Evolutionary conservation across 2,797 vertebrate species (phyloP).

Genomic region (Gymnothorax reevesii): DNA sequence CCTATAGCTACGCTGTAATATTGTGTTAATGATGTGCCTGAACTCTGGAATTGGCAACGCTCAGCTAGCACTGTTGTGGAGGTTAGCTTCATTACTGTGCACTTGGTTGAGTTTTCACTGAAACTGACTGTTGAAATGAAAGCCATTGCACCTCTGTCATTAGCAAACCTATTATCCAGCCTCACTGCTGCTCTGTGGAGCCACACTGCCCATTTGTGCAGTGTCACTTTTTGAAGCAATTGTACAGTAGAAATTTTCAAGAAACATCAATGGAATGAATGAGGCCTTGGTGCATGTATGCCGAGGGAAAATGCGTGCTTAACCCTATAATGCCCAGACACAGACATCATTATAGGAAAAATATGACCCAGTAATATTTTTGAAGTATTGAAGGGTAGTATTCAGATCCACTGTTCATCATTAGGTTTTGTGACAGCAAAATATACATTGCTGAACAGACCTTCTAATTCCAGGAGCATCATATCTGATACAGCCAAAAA

Average conservation of each 20-base stretch:
- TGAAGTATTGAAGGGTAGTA: too few relatives aligned
- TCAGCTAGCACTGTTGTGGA: not conserved
- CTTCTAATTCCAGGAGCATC: too few relatives aligned
- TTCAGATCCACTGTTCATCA: too few relatives aligned
- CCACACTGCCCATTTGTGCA: not conserved
- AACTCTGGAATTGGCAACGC: not conserved
- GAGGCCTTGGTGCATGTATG: not conserved
- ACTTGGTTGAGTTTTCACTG: not conserved
- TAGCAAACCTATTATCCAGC: constrained; percentile 2
- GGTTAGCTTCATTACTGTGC: not conserved
- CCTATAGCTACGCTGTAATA: not conserved
- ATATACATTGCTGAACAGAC: too few relatives aligned
- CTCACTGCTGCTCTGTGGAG: not conserved
- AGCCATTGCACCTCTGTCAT: not conserved
- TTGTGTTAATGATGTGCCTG: not conserved
- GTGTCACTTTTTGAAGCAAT: not conserved
- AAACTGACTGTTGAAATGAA: not conserved
- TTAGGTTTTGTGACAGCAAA: too few relatives aligned
- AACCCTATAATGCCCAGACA: too few relatives aligned
- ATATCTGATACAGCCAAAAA: too few relatives aligned
- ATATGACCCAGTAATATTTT: too few relatives aligned
- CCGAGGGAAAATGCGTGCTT: not conserved
- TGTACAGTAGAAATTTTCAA: not conserved
- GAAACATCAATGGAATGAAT: not conserved
- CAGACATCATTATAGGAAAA: too few relatives aligned